phyloP scores from a whole-genome alignment of 2,888 invertebrate genomes.

The Lycophotia porphyrea region DNA sequence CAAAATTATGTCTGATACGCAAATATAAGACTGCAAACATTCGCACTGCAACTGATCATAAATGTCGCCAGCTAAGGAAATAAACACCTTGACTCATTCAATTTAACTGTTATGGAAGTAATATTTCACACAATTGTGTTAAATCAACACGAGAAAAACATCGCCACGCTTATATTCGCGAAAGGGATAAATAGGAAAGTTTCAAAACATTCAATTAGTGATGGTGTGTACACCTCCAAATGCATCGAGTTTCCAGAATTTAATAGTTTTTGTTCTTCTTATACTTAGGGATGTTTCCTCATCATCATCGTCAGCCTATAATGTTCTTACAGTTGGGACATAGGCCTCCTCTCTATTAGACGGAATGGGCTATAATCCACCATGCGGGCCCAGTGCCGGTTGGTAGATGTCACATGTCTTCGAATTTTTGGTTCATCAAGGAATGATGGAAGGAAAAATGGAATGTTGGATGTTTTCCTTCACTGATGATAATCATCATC shows the following conservation, averaged over 20 bases:
- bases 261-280: neutral
- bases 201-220: slow-evolving; percentile 3
- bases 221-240: neutral
- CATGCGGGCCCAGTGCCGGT: too few relatives aligned
- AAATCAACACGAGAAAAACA: slow-evolving; percentile 33
- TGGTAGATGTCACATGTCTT: too few relatives aligned
- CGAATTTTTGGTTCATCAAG: too few relatives aligned
- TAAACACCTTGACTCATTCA: slow-evolving; percentile 59
- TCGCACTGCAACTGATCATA: slow-evolving; percentile 55
- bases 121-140: slow-evolving; percentile 49
- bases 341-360: too few relatives aligned
- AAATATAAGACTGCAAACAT: slow-evolving; percentile 58
- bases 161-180: neutral
- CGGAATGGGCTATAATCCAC: too few relatives aligned
- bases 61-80: slow-evolving; percentile 55
- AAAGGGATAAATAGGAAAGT: neutral
- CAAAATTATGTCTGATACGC: slow-evolving; percentile 62
- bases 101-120: slow-evolving; percentile 40
- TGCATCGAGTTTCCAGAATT: neutral
- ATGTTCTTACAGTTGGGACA: too few relatives aligned
- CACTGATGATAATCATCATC: too few relatives aligned
- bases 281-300: too few relatives aligned
- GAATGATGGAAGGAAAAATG: too few relatives aligned
- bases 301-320: too few relatives aligned
- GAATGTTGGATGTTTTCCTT: too few relatives aligned